A percentile compares a stretch with the other conserved stretches of the same genome.
Evolutionary conservation across 2,797 vertebrate genomes (phyloP).

Genomic region (Enteromius afrohamiltoni): DNA sequence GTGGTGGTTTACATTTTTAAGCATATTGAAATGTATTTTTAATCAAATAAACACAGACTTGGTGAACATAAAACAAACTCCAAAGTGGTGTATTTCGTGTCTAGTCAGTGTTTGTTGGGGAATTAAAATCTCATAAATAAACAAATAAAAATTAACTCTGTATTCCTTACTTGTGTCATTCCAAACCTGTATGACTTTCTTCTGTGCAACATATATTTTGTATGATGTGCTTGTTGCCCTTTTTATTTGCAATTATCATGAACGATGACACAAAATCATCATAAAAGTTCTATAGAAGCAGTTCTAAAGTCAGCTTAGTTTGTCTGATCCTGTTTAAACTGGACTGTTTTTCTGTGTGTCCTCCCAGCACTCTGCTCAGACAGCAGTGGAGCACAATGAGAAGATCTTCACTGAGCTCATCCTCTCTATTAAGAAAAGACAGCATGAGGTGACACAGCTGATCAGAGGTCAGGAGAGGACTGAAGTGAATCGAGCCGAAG

Average conservation of each 20-base stretch:
- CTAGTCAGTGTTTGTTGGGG: background rate
- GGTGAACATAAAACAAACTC: background rate
- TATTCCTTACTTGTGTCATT: background rate
- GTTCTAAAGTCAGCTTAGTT: background rate
- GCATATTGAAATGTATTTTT: background rate
- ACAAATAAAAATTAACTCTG: background rate
- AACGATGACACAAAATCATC: background rate
- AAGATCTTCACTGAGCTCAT: constrained; percentile 5
- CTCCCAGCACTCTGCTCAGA: background rate
- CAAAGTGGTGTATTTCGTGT: background rate
- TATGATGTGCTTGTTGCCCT: background rate
- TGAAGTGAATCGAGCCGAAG: constrained; percentile 3
- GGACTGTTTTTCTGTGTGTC: background rate
- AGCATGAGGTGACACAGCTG: constrained; percentile 6
- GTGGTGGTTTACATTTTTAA: background rate
- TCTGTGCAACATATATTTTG: background rate
- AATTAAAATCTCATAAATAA: background rate
- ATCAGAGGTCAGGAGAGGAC: constrained; percentile 1
- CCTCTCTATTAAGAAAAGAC: background rate
- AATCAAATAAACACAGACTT: background rate
- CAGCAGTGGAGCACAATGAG: background rate
- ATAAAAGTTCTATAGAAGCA: background rate
- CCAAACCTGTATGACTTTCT: background rate
- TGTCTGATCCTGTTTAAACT: background rate
- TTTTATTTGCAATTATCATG: background rate